Evolutionary conservation across 2,797 vertebrate species (phyloP), one percentile per base, ranked within the genome.

Genomic region (Sebastes taczanowskii): DNA sequence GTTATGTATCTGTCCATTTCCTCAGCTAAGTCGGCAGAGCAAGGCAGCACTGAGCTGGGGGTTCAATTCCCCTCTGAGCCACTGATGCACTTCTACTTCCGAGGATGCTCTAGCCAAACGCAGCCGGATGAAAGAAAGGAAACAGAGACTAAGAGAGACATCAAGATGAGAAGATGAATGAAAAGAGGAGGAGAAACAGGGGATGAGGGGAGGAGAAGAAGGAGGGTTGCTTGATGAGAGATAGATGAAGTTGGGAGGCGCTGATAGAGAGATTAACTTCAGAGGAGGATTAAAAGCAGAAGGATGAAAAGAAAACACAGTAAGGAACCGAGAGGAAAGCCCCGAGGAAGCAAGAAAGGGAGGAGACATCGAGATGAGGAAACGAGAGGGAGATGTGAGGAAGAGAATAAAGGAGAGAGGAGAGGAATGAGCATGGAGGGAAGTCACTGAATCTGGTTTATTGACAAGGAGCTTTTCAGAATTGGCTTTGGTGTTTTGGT

Each of bases 211-310:
- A 52, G 60, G 30, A 9, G 55, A 60, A 10, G 66, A 35, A 8
- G 42, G 66, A 88, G 64, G 61, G 42, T 32, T 10, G 61, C 3
- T 3, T 71, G 66, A 74, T 61, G 49, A 25, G n/a, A 68, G 71
- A 84, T n/a, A 35, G 14, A 27, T 16, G 38, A 53, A 27, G 55
- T 68, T 60, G 2, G 71, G 63, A 42, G 49, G 52, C 1, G 7
- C 7, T 66, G 81, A 81, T 75, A 4, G 78, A 29, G 11, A 75
- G 65, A 86, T 81, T 71, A 83, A 77, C 79, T 76, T 80, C 63
- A 86, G 63, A 84, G 34, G 55, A 8, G 2, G 71, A 80, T 52
- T 53, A 78, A 67, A 80, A 23, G 64, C 16, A 7, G 35, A 46
- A 3, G 5, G 42, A 80, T 83, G 62, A 83, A 87, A 82, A 74